Evolutionary conservation across 1,140 invertebrate genomes (phyloP), one percentile per base, ranked within the genome.

Genomic region (Zaprionus camerounensis): DNA sequence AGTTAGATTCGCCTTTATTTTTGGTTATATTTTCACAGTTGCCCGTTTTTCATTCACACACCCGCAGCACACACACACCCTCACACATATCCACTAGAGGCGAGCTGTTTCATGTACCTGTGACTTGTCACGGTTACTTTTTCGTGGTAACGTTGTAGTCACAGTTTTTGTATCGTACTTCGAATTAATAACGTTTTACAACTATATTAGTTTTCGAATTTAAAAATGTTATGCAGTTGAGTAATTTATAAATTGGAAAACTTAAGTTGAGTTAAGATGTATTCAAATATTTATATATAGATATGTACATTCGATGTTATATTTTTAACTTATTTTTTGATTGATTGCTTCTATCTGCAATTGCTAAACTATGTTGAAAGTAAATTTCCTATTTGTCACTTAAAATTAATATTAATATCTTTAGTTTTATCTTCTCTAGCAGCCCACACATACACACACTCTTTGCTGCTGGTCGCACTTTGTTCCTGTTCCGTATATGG

Each of bases 21-120:
- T 84, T 90, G 84, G 85, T 88, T 88, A 88, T 90, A 90, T 84
- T 88, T 84, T 90, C 72, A 81, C 84, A 84, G 78, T 88, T 81
- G 84, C 84, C 67, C 69, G 56, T 90, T 88, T 90, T 90, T 84
- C 85, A 84, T 81, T 81, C 81, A 87, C 84, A 81, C 84, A 88
- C 84, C 66, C 76, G 64, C 70, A 68, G 62, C 63, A 57, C 49
- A 70, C 62, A 56, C 61, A 62, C 81, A 57, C 63, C 2, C 22
- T 46, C 69, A 61, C 57, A 57, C 71, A 76, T 31, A 28, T 61
- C 26, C 15, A 26, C 53, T 26, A 70, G 66, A 9, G 72, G 55
- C 62, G 72, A 36, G 59, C 66, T 22, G 12, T 38, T 69, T 46
- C 38, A 7, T 13, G 57, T 69, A 51, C 15, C 28, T 28, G 65